phyloP scores from a whole-genome alignment of 2,797 vertebrate species.

The Typhlichthys subterraneus region DNA sequence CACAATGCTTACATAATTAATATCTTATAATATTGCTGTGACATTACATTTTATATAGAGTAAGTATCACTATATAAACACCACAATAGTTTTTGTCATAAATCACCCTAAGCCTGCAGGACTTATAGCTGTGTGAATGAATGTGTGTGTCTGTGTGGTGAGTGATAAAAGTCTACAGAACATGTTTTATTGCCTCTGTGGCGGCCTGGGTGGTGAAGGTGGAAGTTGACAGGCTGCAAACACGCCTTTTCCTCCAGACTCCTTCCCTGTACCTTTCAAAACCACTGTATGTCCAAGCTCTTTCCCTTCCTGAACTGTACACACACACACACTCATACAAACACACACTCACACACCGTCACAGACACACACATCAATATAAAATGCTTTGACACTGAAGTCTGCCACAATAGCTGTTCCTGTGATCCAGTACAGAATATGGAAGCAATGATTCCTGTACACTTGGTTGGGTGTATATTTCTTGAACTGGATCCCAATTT shows the following conservation, averaged over 20 bases:
- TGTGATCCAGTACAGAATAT: neutral
- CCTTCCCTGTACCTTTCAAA: constrained; percentile 71
- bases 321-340: constrained; percentile 33
- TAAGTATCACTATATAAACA: constrained; percentile 22
- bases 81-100: constrained; percentile 25
- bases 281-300: constrained; percentile 48
- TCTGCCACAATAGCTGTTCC: neutral
- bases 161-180: constrained; percentile 40
- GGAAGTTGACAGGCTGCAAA: constrained; percentile 49
- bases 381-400: neutral
- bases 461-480: constrained; percentile 40
- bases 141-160: constrained; percentile 1
- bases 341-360: constrained; percentile 15
- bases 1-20: neutral
- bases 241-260: constrained; percentile 78
- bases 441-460: constrained; percentile 26
- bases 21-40: constrained; percentile 14
- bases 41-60: constrained; percentile 33
- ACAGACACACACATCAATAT: neutral
- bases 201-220: constrained; percentile 53
- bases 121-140: neutral
- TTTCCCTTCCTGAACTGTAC: constrained; percentile 58
- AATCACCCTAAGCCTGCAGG: neutral
- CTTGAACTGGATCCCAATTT: constrained; percentile 60
- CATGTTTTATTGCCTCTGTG: constrained; percentile 60